phyloP scores from a whole-genome alignment of 2,113 vertebrate genomes.

The Lagenorhynchus albirostris region DNA sequence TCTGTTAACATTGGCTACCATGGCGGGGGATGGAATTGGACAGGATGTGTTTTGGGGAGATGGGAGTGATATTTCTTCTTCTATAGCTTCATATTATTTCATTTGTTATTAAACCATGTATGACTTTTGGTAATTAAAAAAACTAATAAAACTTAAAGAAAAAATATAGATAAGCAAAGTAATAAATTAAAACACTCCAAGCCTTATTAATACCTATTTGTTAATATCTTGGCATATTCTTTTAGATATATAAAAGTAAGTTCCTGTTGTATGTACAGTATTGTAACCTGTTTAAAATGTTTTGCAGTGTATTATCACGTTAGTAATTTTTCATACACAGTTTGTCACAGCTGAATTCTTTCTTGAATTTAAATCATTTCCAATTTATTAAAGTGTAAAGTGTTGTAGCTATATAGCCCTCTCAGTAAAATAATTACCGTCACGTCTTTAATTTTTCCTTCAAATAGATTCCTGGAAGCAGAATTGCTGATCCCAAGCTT shows the following conservation, averaged over 20 bases:
- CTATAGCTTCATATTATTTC: background rate
- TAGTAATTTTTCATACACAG: constrained; percentile 1
- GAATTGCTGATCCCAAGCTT: background rate
- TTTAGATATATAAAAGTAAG: background rate
- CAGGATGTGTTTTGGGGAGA: background rate
- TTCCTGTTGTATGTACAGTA: background rate
- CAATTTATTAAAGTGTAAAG: background rate
- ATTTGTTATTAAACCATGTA: background rate
- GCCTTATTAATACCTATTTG: background rate
- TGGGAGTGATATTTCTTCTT: background rate
- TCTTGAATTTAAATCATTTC: constrained; percentile 4
- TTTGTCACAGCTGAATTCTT: constrained; percentile 12
- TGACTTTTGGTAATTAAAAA: background rate
- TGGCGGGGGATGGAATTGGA: background rate
- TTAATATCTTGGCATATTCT: background rate
- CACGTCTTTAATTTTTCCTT: constrained; percentile 35
- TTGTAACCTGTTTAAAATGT: background rate
- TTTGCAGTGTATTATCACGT: constrained; percentile 7
- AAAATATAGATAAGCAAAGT: background rate
- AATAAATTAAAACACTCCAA: background rate
- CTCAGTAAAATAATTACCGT: background rate
- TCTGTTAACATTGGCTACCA: background rate
- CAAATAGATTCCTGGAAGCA: background rate
- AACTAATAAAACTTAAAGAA: background rate
- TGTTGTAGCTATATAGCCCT: background rate